A percentile compares a stretch with the other conserved stretches of the same genome.
phyloP scores from a whole-genome alignment of 2,797 vertebrate genomes.

The Chanos chanos region DNA sequence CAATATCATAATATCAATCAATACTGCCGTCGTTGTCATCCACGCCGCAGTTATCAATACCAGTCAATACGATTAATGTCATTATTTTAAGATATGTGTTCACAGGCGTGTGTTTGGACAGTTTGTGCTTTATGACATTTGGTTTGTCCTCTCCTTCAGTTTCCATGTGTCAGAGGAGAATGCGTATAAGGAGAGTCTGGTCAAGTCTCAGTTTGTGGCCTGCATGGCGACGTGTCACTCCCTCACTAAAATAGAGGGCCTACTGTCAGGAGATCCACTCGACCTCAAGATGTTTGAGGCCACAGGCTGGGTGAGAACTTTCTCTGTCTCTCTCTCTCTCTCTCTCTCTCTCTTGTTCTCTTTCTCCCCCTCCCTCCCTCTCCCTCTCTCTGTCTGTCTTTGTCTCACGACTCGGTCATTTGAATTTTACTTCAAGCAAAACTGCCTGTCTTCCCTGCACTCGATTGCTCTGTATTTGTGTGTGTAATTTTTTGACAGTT shows the following conservation, averaged over 20 bases:
- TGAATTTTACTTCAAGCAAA: not conserved
- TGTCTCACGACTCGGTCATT: no score
- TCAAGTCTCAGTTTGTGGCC: conserved; percentile 92
- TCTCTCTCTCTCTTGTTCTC: not conserved
- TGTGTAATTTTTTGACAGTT: not conserved
- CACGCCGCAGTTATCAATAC: no score
- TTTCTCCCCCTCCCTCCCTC: not conserved
- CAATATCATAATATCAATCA: no score
- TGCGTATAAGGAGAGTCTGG: conserved; percentile 81
- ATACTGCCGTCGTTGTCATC: no score
- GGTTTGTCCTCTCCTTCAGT: conserved; percentile 54
- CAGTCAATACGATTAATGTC: no score
- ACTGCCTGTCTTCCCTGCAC: not conserved
- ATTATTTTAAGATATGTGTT: no score
- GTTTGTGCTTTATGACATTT: not conserved
- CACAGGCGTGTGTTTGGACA: no score
- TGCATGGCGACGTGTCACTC: conserved; percentile 98
- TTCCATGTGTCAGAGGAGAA: conserved; percentile 87
- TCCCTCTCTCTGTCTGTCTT: no score
- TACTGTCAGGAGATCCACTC: conserved; percentile 93
- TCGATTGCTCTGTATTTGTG: not conserved
- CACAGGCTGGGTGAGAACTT: conserved; percentile 90
- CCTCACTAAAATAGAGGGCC: conserved; percentile 94
- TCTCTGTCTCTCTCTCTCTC: not conserved
- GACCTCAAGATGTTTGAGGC: conserved; percentile 99